These are phyloP conservation scores for mouse (Mus musculus) DNA, from an alignment of 2,113 vertebrate species.

Conservation along the genomic window DNA sequence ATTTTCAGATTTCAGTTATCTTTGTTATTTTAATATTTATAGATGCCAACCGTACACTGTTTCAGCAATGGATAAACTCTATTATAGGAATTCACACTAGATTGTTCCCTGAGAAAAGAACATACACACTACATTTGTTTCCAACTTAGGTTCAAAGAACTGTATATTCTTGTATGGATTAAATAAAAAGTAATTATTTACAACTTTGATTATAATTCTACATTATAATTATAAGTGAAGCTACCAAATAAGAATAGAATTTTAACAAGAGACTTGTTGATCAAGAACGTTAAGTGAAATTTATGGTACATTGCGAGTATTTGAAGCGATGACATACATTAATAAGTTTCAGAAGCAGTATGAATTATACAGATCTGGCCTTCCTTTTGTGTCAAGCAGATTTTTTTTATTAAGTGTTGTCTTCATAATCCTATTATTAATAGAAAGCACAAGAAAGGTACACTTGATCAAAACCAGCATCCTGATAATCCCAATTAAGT, in stretches of 20 bases:
- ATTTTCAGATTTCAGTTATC: neutral
- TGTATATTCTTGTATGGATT: neutral
- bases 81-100: neutral
- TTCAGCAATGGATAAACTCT: neutral
- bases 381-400: neutral
- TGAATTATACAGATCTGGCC: neutral
- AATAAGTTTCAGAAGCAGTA: neutral
- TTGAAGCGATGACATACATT: neutral
- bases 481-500: neutral
- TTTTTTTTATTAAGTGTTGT: neutral
- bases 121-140: neutral
- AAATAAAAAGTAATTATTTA: slow-evolving; percentile 18
- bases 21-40: neutral
- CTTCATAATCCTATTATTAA: neutral
- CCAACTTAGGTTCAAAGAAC: neutral
- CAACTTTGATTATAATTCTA: neutral
- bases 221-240: neutral
- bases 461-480: neutral
- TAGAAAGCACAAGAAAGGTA: neutral
- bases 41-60: neutral
- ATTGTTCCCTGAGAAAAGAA: neutral
- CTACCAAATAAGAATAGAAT: neutral
- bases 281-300: neutral
- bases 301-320: neutral
- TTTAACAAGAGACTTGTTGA: neutral